These are phyloP conservation scores for Lapara coniferarum DNA, from an alignment of 2,888 invertebrate genomes.

Conservation along the genomic window DNA sequence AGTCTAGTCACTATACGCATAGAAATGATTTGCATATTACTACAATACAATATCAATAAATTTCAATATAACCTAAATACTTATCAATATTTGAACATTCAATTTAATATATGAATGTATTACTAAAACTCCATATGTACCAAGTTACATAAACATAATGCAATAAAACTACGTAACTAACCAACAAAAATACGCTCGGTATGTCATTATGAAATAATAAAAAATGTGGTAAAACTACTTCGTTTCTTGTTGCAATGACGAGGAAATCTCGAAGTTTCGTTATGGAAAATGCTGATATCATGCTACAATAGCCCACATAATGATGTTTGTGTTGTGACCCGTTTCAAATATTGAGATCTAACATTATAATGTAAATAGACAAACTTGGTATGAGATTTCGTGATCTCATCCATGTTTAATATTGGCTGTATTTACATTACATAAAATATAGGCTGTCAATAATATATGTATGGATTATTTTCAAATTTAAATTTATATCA, in stretches of 20 bases:
- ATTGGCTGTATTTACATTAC: not conserved
- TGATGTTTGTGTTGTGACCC: not conserved
- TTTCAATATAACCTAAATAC: too few relatives aligned
- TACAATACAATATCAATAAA: too few relatives aligned
- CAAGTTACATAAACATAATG: not conserved
- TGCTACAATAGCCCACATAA: not conserved
- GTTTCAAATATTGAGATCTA: not conserved
- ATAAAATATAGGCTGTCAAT: too few relatives aligned
- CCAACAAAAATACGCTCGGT: slow-evolving; percentile 3
- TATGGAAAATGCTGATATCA: not conserved
- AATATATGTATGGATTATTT: not conserved
- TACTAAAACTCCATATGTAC: not conserved
- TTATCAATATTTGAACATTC: not conserved
- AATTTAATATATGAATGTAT: not conserved
- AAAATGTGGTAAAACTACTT: not conserved
- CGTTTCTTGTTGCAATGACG: slow-evolving; percentile 1
- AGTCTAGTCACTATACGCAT: too few relatives aligned
- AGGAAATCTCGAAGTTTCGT: slow-evolving; percentile 21
- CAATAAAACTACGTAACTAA: not conserved
- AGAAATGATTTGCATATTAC: too few relatives aligned
- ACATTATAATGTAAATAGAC: slow-evolving; percentile 7
- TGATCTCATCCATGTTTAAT: not conserved
- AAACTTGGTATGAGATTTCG: not conserved
- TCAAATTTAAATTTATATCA: not conserved
- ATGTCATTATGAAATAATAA: slow-evolving; percentile 16